phyloP scores from a whole-genome alignment of 2,113 vertebrate species.

The Macrotus californicus region DNA sequence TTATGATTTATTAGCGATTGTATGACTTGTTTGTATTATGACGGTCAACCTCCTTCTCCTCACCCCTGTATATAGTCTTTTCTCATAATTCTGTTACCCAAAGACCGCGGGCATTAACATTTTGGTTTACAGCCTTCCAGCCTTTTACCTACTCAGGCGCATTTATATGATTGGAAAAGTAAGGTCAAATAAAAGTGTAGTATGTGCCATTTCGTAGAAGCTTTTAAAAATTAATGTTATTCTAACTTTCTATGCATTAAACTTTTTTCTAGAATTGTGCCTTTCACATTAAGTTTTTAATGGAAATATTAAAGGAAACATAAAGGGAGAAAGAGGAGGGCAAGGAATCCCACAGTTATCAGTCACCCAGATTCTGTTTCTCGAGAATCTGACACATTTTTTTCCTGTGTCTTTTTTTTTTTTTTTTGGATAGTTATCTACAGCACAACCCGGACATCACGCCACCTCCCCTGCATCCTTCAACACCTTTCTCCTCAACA shows the following conservation, averaged over 20 bases:
- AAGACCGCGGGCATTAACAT: background rate
- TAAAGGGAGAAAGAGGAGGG: background rate
- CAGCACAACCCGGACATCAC: background rate
- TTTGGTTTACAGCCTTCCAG: background rate
- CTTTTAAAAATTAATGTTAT: background rate
- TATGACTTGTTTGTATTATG: no score
- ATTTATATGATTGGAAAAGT: background rate
- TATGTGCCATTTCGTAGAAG: no score
- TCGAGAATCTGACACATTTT: background rate
- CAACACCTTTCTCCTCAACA: background rate
- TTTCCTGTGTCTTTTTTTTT: background rate
- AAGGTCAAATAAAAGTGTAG: background rate
- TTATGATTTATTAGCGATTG: no score
- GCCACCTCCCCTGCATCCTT: background rate
- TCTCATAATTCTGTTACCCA: background rate
- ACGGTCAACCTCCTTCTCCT: no score
- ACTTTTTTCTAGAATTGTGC: background rate
- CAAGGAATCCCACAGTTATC: background rate
- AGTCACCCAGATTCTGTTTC: background rate
- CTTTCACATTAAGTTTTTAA: background rate
- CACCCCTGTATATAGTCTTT: background rate
- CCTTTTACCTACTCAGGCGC: background rate
- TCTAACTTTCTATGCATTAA: background rate
- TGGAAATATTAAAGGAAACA: background rate
- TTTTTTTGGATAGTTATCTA: background rate